Conservation (phyloP, 1,140 invertebrate species). For the Agrilus planipennis region DNA sequence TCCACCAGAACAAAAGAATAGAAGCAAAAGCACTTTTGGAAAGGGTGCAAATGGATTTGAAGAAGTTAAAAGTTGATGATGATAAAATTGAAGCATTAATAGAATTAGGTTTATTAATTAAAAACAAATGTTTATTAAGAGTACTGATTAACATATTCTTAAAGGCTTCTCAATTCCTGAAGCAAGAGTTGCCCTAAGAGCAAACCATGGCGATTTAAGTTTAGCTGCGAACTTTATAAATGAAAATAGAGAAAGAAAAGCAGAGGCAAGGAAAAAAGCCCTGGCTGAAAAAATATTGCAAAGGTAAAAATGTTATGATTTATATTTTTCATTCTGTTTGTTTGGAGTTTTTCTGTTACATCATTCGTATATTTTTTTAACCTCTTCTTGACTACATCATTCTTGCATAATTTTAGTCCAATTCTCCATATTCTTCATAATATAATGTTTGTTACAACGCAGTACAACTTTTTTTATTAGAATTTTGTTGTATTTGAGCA, state of each 20-base stretch:
- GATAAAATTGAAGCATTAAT: constrained; percentile 40
- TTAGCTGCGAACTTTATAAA: constrained; percentile 51
- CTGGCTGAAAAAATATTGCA: constrained; percentile 39
- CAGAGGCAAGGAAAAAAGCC: constrained; percentile 39
- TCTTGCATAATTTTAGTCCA: background rate
- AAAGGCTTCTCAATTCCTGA: constrained; percentile 49
- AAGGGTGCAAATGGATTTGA: constrained; percentile 47
- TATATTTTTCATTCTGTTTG: background rate
- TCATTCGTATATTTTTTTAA: too few relatives aligned
- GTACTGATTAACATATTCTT: background rate
- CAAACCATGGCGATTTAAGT: constrained; percentile 44
- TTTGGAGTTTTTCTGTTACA: constrained; percentile 2
- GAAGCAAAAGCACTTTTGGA: constrained; percentile 45
- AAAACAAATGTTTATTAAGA: background rate
- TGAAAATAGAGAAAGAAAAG: constrained; percentile 39
- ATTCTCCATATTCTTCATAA: too few relatives aligned
- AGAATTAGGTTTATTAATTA: constrained; percentile 37
- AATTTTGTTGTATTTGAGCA: too few relatives aligned
- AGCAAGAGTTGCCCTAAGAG: constrained; percentile 51
- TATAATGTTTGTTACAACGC: too few relatives aligned
- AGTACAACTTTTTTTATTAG: too few relatives aligned
- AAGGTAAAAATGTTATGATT: constrained; percentile 22
- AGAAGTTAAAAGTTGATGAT: constrained; percentile 48
- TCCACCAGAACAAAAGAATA: constrained; percentile 54
- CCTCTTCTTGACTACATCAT: background rate